These are phyloP conservation scores for Onychorhynchus coronatus DNA, from an alignment of 2,113 vertebrate species.

Conservation along the genomic window DNA sequence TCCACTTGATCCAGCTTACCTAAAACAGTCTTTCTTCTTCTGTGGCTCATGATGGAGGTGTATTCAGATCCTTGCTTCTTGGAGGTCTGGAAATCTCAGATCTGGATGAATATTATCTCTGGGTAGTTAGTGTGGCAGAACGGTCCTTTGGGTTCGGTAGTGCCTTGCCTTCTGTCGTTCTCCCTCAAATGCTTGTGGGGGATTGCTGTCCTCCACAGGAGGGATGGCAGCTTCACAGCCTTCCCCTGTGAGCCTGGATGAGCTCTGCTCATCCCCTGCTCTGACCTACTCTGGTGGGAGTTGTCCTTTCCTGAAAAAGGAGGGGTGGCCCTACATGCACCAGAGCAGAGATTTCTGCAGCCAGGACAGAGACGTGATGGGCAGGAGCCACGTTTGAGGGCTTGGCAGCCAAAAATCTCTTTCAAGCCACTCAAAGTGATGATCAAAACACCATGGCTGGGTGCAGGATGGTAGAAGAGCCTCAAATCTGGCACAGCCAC, in stretches of 20 bases:
- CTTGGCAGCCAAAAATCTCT: not conserved
- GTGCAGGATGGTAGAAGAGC: not conserved
- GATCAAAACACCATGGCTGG: not conserved
- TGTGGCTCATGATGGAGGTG: not conserved
- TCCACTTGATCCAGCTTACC: not conserved
- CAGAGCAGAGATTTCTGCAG: not conserved
- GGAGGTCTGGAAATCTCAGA: not conserved
- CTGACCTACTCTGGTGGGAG: not conserved
- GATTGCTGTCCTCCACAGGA: not conserved
- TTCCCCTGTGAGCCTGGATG: not conserved
- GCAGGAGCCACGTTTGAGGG: not conserved
- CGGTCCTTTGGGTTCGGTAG: not conserved
- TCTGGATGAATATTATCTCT: not conserved
- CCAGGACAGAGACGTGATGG: not conserved
- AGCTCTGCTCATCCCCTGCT: not conserved
- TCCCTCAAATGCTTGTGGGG: not conserved
- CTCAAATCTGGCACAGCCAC: not conserved
- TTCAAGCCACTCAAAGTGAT: accelerated
- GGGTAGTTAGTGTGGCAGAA: not conserved
- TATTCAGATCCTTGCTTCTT: not conserved
- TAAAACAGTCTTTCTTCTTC: not conserved
- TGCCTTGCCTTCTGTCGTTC: not conserved
- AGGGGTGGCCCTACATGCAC: not conserved
- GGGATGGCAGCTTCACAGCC: not conserved
- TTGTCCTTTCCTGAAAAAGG: not conserved